Conservation (phyloP, 1,140 invertebrate genomes). For the Pogonus chalceus region DNA sequence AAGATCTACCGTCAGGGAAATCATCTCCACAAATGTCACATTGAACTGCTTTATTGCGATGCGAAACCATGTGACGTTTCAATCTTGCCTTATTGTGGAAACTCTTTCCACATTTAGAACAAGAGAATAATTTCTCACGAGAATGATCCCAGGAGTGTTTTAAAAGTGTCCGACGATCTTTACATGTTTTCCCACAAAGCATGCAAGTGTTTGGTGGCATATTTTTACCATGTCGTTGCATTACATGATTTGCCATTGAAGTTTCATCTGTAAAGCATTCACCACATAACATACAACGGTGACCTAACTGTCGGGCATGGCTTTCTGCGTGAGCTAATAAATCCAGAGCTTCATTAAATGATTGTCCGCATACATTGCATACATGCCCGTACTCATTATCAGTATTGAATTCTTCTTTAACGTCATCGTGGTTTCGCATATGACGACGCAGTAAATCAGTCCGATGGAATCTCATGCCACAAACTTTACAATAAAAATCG, state of each 20-base stretch:
- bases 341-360: conserved; percentile 59
- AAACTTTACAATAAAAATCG: conserved; percentile 64
- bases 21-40: conserved; percentile 63
- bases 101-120: conserved; percentile 54
- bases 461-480: conserved; percentile 63
- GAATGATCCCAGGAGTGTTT: conserved; percentile 57
- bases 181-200: conserved; percentile 52
- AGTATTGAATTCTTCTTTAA: conserved; percentile 21
- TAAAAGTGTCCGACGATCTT: conserved; percentile 52
- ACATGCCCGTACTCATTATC: conserved; percentile 41
- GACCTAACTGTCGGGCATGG: conserved; percentile 49
- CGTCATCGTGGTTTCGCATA: conserved; percentile 41
- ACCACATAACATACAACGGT: conserved; percentile 54
- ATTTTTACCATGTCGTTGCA: conserved; percentile 41
- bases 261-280: conserved; percentile 46
- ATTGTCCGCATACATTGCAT: conserved; percentile 67
- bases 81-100: conserved; percentile 57
- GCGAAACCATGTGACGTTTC: conserved; percentile 55
- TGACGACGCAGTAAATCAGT: conserved; percentile 62
- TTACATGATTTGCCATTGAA: conserved; percentile 46
- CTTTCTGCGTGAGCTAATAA: conserved; percentile 65
- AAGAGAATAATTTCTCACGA: conserved; percentile 44
- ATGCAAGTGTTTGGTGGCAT: conserved; percentile 49
- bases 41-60: conserved; percentile 55
- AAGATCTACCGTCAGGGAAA: conserved; percentile 55